Evolutionary conservation across 2,113 vertebrate genomes (phyloP).

Genomic region (Rissa tridactyla): DNA sequence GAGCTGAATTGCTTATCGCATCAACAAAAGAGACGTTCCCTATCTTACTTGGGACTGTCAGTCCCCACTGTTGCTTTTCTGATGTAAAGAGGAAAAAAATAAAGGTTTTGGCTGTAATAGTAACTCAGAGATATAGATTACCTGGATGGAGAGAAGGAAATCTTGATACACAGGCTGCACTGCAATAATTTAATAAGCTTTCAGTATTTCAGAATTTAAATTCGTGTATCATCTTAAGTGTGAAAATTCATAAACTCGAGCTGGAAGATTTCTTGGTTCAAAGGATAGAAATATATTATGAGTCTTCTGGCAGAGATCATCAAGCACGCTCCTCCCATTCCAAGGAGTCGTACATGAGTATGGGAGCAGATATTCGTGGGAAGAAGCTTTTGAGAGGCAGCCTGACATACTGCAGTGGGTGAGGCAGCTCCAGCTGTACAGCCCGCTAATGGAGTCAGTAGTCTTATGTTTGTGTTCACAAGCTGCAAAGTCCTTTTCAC

Average conservation of each 20-base stretch:
- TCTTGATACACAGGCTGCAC: neutral
- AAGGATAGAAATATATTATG: rapidly evolving
- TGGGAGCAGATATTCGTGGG: rapidly evolving
- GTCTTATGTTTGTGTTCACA: neutral
- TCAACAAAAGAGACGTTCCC: neutral
- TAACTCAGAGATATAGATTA: neutral
- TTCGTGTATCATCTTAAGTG: neutral
- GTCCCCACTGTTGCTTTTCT: neutral
- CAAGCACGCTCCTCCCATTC: rapidly evolving
- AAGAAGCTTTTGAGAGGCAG: neutral
- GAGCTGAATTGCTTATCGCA: neutral
- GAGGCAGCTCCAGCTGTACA: no score
- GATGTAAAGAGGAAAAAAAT: neutral
- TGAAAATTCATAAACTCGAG: neutral
- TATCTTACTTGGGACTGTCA: no score
- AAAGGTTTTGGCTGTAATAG: neutral
- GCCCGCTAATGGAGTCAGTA: neutral
- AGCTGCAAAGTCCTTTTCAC: neutral
- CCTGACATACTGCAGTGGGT: no score
- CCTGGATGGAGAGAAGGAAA: neutral
- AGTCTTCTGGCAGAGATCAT: neutral
- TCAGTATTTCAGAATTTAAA: neutral
- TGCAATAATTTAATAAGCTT: neutral
- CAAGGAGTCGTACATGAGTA: rapidly evolving
- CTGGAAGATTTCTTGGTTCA: neutral